Percentiles rank a stretch among this genome's conserved stretches.
phyloP scores from a whole-genome alignment of 2,113 vertebrate species.

The Dendrocopos noguchii region DNA sequence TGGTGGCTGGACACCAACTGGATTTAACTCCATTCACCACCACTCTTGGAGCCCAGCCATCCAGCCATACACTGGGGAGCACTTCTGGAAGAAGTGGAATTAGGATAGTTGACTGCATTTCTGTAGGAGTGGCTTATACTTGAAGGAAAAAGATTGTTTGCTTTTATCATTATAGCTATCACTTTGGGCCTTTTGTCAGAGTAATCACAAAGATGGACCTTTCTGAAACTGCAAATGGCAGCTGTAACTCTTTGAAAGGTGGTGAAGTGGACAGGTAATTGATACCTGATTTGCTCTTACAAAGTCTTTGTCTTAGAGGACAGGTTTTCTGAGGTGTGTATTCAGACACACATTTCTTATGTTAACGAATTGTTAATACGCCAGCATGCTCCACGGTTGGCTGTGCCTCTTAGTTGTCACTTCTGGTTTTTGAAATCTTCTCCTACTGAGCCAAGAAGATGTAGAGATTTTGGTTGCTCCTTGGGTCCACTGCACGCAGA shows the following conservation, averaged over 20 bases:
- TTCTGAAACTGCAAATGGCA: neutral
- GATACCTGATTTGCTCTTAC: neutral
- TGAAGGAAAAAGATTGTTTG: neutral
- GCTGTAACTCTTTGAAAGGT: neutral
- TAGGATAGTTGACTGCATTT: neutral
- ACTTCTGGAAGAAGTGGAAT: neutral
- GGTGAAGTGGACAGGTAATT: neutral
- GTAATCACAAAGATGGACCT: neutral
- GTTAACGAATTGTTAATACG: neutral
- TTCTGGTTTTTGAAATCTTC: neutral
- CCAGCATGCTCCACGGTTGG: neutral
- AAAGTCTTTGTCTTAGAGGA: neutral
- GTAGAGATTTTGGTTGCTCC: neutral
- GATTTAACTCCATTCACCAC: too few relatives aligned
- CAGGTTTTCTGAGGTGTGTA: neutral
- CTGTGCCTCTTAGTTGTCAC: neutral
- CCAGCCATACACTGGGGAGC: neutral
- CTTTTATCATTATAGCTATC: neutral
- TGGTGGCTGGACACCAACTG: too few relatives aligned
- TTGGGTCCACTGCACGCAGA: neutral
- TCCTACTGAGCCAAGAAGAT: neutral
- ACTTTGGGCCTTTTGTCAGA: neutral
- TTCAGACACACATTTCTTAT: neutral
- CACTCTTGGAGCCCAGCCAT: neutral
- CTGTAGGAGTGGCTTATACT: neutral